Evolutionary conservation across 2,113 vertebrate genomes (phyloP), one percentile per base, ranked within the genome.

Genomic region (Hemibagrus wyckioides): DNA sequence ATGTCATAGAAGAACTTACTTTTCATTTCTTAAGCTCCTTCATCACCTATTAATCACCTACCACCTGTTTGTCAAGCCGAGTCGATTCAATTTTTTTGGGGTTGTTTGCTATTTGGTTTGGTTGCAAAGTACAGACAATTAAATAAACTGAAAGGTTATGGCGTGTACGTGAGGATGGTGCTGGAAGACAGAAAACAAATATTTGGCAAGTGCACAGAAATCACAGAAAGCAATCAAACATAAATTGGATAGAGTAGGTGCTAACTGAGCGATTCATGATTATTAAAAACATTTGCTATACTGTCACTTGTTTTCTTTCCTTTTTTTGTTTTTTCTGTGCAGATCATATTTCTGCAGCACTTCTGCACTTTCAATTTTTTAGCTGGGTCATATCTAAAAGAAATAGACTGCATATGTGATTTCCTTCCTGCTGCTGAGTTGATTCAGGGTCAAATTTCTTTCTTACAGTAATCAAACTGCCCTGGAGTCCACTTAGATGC

Each of bases 371-470:
- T 52, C 41, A 15, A 5, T 50, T 56, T 15, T 1, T 80, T 3
- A 56, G 17, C 50, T 80, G 30, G 21, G 50, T 30, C 50, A 33
- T 3, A 56, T 56, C 50, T 80, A 57, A 80, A 56, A 33, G n/a
- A 36, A 80, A 80, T 23, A 36, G 30, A 14, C n/a, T 80, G 30
- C 77, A 80, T 80, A 80, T 80, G 30, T 56, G 52, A 80, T 57
- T 80, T 56, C 56, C 52, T 36, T 80, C 52, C 77, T 56, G 52
- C 30, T 56, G 52, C 77, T 56, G 52, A 57, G 30, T 57, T 57
- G 79, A 56, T 14, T 57, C 21, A 39, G 33, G 30, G 4, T 57
- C 30, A 19, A 17, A 77, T 33, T 80, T 36, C 52, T 39, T 39
- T 80, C 54, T 39, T 80, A 57, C 30, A 25, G 52, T 57, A 39